Conservation (phyloP, 1,140 invertebrate genomes). For the Drosophila kikkawai region DNA sequence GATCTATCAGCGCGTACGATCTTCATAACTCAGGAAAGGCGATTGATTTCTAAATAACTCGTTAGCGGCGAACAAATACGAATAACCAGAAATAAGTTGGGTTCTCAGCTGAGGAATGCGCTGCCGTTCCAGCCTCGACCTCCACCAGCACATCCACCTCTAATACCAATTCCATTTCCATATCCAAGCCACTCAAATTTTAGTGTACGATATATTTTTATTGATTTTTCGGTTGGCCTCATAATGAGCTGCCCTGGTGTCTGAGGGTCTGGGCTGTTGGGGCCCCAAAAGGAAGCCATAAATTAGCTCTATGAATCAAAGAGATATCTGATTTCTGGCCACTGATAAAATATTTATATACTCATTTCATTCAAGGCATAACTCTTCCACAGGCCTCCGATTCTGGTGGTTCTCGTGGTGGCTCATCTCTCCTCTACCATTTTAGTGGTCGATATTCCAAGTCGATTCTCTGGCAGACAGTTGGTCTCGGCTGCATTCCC, state of each 20-base stretch:
- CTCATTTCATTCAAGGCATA: constrained; percentile 76
- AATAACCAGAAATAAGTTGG: constrained; percentile 37
- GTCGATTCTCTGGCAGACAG: constrained; percentile 64
- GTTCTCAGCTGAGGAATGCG: constrained; percentile 58
- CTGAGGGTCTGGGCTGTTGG: constrained; percentile 62
- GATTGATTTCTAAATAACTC: constrained; percentile 70
- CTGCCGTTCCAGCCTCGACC: constrained; percentile 24
- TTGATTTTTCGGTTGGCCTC: constrained; percentile 67
- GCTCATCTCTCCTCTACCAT: constrained; percentile 26
- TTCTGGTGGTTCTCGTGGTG: constrained; percentile 28
- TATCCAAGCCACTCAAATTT: constrained; percentile 43
- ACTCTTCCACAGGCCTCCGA: constrained; percentile 44
- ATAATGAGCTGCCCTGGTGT: constrained; percentile 75
- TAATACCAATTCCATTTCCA: constrained; percentile 12
- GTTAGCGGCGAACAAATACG: constrained; percentile 52
- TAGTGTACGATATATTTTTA: constrained; percentile 74
- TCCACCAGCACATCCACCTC: constrained; percentile 4
- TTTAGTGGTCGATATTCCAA: constrained; percentile 56
- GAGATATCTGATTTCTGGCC: constrained; percentile 82
- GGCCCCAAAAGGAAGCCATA: constrained; percentile 76
- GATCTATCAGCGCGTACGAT: constrained; percentile 12
- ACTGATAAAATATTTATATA: constrained; percentile 84
- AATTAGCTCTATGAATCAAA: constrained; percentile 85
- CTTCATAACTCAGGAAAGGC: constrained; percentile 33
- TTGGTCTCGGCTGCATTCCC: constrained; percentile 62